Evolutionary conservation across 2,888 invertebrate species (phyloP).

Genomic region (Lissocephala sabroskyi): DNA sequence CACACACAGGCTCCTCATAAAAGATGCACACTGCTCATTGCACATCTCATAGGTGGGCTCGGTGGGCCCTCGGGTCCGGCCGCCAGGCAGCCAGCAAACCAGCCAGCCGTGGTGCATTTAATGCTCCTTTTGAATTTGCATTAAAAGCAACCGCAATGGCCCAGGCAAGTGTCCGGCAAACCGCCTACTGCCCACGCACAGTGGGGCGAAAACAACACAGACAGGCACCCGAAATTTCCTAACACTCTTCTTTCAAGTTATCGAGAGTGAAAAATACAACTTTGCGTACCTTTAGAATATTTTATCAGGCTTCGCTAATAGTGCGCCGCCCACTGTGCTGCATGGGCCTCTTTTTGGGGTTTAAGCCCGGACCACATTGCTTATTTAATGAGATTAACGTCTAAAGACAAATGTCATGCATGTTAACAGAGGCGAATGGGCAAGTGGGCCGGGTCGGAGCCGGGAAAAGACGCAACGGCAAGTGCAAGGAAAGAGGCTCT

Average conservation of each 20-base stretch:
- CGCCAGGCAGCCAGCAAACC: conserved; percentile 25
- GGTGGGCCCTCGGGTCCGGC: conserved; percentile 20
- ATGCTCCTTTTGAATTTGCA: conserved; percentile 59
- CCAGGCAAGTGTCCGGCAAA: conserved; percentile 3
- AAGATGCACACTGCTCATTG: conserved; percentile 59
- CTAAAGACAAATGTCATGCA: conserved; percentile 69
- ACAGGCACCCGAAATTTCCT: no score
- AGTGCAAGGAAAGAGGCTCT: conserved; percentile 7
- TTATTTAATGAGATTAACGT: conserved; percentile 70
- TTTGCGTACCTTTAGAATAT: no score
- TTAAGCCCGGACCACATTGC: conserved; percentile 48
- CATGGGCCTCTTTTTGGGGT: no score
- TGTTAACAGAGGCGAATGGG: conserved; percentile 46
- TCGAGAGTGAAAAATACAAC: no score
- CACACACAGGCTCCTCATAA: conserved; percentile 41
- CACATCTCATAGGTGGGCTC: conserved; percentile 27
- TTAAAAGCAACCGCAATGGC: conserved; percentile 44
- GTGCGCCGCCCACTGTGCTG: no score
- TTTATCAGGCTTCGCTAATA: no score
- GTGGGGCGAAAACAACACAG: background rate
- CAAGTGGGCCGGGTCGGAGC: background rate
- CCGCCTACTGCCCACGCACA: no score
- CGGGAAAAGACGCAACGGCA: no score
- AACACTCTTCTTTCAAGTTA: no score
- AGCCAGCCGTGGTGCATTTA: conserved; percentile 42